phyloP scores from a whole-genome alignment of 2,113 vertebrate genomes.

The Thalassarche chlororhynchos region DNA sequence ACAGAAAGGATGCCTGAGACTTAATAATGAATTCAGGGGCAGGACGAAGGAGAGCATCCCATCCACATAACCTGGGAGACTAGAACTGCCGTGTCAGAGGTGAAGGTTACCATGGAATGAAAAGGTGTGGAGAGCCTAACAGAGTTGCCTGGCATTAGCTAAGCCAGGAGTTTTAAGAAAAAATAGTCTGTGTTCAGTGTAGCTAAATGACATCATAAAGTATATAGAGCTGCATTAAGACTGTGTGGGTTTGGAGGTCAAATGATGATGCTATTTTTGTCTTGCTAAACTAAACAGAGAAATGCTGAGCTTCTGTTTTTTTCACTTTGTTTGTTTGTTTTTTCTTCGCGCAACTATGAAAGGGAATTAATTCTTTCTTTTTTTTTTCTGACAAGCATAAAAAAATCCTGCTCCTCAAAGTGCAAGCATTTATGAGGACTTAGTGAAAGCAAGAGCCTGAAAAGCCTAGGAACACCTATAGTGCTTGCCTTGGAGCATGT shows the following conservation, averaged over 20 bases:
- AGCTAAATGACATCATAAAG: background rate
- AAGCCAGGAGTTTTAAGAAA: background rate
- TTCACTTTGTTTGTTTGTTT: background rate
- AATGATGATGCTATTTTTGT: background rate
- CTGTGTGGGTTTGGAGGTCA: background rate
- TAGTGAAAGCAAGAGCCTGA: background rate
- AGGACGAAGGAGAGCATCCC: background rate
- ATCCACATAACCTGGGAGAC: background rate
- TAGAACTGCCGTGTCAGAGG: fast-evolving
- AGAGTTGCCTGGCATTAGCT: background rate
- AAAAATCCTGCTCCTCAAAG: background rate
- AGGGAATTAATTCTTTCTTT: background rate
- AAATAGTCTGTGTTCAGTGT: background rate
- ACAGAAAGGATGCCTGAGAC: background rate
- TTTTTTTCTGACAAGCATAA: background rate
- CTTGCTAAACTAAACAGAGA: background rate
- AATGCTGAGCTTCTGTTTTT: background rate
- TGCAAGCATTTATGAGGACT: background rate
- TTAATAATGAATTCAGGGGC: background rate
- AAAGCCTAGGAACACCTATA: background rate
- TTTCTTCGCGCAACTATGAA: background rate
- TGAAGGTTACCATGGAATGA: background rate
- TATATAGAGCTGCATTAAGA: background rate
- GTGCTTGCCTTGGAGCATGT: slow-evolving; percentile 47
- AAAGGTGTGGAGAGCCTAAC: background rate